phyloP scores from a whole-genome alignment of 2,888 invertebrate species.

The Leucoma salicis region DNA sequence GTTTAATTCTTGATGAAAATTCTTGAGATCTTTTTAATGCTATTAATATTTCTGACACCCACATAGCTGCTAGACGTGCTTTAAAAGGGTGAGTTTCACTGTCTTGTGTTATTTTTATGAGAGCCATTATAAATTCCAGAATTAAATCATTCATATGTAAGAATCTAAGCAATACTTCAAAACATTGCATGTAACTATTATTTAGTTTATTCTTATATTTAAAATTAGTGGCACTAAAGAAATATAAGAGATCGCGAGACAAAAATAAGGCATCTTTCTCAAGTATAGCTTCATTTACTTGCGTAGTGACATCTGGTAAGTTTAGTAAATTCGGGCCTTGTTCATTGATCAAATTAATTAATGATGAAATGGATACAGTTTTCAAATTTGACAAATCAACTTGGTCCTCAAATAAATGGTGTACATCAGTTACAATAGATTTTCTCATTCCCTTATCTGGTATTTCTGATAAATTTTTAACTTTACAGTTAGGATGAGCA shows the following conservation, averaged over 20 bases:
- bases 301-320: constrained; percentile 34
- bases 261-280: constrained; percentile 61
- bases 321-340: constrained; percentile 53
- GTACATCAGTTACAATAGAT: constrained; percentile 58
- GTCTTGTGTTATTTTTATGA: constrained; percentile 64
- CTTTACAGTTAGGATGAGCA: constrained; percentile 56
- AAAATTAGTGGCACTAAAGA: constrained; percentile 45
- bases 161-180: constrained; percentile 78
- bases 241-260: constrained; percentile 55
- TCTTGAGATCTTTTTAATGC: constrained; percentile 64
- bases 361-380: constrained; percentile 48
- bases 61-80: constrained; percentile 71
- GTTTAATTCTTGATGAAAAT: constrained; percentile 47
- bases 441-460: constrained; percentile 54
- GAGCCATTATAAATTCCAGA: constrained; percentile 64
- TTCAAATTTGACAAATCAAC: constrained; percentile 57
- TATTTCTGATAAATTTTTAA: constrained; percentile 64
- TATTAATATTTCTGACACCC: constrained; percentile 75
- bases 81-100: constrained; percentile 45
- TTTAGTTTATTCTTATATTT: constrained; percentile 41
- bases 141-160: constrained; percentile 78
- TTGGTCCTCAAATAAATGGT: constrained; percentile 54
- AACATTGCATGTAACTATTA: constrained; percentile 62
- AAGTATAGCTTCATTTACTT: constrained; percentile 54
- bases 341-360: constrained; percentile 49